Base-by-base conservation (phyloP, 1,140 invertebrate species). In the Zophobas atratus region DNA sequence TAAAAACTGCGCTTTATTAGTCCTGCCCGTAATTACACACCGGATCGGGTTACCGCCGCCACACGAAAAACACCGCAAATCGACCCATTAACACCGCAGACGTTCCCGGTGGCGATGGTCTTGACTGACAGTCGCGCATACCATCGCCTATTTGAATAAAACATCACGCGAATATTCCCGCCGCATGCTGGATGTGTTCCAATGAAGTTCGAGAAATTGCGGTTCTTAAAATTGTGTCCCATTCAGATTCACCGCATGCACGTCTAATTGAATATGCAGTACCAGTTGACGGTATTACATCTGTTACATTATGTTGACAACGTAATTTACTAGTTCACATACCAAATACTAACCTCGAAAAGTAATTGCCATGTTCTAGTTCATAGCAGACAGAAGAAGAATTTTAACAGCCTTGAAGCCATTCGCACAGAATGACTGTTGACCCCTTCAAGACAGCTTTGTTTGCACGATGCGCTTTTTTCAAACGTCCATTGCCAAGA, bases 281-380 rank as follows among this genome's bases (percentile, higher is more conserved):
- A 48, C 43, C 38, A 70, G 72, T 78, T 57, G 60, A 67, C 53
- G 75, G 51, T 78, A 49, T 75, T 67, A 78, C 77, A 78, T 78
- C 71, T 78, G 71, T 78, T 78, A 60, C 72, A 78, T 78, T 73
- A 48, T 74, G 77, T 74, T 74, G 70, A 73, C 70, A 67, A 77
- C 77, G 60, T 67, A 67, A 75, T 78, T 79, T 51, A 79, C 71
- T 78, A 63, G 77, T 78, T 67, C 77, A 78, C 77, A 78, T 78
- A 75, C 57, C 77, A 77, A 56, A 43, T 71, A 71, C 60, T 48
- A 67, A 77, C 75, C 75, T 77, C 60, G 55, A 77, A 77, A 77
- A 77, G 70, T 41, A 71, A 70, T 51, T 41, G 75, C 53, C 33
- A 35, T 41, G 73, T 63, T 60, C 53, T 60, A 60, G 48, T 72